These are phyloP conservation scores for Campoplex nolae DNA, from an alignment of 2,888 invertebrate species.

Conservation along the genomic window DNA sequence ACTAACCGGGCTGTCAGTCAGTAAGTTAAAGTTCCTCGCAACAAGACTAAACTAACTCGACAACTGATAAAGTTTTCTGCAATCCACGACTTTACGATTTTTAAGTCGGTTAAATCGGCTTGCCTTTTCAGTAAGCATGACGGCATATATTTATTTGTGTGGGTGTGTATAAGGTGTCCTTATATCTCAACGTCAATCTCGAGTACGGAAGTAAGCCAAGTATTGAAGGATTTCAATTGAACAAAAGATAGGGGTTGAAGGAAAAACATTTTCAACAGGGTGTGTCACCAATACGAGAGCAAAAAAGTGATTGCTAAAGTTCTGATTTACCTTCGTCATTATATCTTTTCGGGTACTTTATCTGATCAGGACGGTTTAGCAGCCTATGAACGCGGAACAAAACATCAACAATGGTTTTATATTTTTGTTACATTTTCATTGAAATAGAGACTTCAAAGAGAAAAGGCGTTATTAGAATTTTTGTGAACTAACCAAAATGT, in stretches of 20 bases:
- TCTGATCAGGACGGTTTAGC: too few species aligned
- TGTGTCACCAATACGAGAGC: background rate
- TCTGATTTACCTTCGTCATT: background rate
- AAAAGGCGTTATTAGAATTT: background rate
- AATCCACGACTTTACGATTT: too few species aligned
- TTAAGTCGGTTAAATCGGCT: too few species aligned
- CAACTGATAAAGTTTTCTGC: too few species aligned
- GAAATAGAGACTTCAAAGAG: background rate
- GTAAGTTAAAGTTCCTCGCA: too few species aligned
- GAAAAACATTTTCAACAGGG: background rate
- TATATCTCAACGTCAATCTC: background rate
- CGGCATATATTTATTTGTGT: too few species aligned
- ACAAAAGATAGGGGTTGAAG: background rate
- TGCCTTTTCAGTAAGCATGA: too few species aligned
- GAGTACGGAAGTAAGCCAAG: background rate
- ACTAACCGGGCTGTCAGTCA: too few species aligned
- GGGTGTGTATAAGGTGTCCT: background rate
- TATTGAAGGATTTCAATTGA: background rate
- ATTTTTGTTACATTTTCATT: background rate
- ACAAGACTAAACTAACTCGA: too few species aligned
- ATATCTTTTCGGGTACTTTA: background rate
- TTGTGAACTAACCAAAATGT: background rate
- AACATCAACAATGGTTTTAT: background rate
- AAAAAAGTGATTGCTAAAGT: background rate
- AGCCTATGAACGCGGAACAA: too few species aligned